These are phyloP conservation scores for Leptinotarsa texana DNA, from an alignment of 1,140 invertebrate species.

Conservation along the genomic window DNA sequence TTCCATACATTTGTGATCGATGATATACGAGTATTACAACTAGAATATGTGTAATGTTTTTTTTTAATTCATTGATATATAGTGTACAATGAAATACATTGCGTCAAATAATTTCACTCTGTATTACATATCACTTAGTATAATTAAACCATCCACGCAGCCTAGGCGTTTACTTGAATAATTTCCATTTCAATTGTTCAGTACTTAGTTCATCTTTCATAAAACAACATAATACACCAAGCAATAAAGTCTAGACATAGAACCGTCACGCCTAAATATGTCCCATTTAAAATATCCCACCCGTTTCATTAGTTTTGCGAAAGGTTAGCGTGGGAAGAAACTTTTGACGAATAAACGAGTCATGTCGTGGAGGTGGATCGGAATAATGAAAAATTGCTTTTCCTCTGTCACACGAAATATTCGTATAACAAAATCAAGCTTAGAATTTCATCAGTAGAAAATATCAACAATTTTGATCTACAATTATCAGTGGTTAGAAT, in stretches of 20 bases:
- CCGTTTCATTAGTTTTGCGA: conserved; percentile 8
- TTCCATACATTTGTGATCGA: no score
- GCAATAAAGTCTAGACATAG: conserved; percentile 3
- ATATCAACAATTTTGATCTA: no score
- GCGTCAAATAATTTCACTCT: no score
- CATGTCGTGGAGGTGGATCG: neutral
- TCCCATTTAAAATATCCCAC: conserved; percentile 5
- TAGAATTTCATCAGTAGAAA: no score
- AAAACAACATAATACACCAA: neutral
- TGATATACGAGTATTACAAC: no score
- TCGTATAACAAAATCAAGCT: no score
- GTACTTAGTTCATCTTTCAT: neutral
- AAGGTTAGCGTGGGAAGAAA: neutral
- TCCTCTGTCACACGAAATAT: neutral
- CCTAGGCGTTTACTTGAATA: neutral
- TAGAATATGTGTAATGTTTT: no score
- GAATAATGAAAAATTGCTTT: neutral
- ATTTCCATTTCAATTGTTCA: conserved; percentile 1
- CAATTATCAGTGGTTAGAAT: no score
- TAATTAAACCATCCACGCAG: no score
- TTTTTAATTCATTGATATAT: no score
- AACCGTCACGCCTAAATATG: conserved; percentile 5
- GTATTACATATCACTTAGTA: no score
- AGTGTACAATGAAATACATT: no score
- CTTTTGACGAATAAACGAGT: conserved; percentile 3